phyloP scores from a whole-genome alignment of 2,888 invertebrate species.

The Lordiphosa fenestrarum region DNA sequence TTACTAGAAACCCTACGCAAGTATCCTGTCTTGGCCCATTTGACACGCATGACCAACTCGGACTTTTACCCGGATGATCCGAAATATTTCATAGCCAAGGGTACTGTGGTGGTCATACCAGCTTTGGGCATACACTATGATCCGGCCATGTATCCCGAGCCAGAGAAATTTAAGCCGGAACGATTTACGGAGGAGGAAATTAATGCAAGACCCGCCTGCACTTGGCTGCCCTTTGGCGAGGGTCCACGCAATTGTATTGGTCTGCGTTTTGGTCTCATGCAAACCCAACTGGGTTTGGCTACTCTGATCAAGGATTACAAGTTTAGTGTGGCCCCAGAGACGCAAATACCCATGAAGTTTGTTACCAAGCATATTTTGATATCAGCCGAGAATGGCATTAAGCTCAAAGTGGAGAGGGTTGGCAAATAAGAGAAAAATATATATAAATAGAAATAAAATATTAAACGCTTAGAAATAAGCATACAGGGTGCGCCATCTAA shows the following conservation, averaged over 20 bases:
- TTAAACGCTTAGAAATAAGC: no score
- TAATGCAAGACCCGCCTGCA: conserved; percentile 79
- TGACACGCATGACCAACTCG: conserved; percentile 31
- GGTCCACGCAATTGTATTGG: conserved; percentile 78
- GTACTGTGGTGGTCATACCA: conserved; percentile 74
- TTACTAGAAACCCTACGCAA: conserved; percentile 83
- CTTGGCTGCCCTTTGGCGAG: conserved; percentile 77
- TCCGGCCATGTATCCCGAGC: conserved; percentile 81
- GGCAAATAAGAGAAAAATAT: conserved; percentile 7
- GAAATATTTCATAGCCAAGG: conserved; percentile 81
- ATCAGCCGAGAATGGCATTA: conserved; percentile 57
- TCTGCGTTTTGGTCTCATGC: conserved; percentile 74
- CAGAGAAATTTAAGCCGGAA: conserved; percentile 84
- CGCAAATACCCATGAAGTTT: conserved; percentile 53
- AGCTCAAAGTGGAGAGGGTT: conserved; percentile 50
- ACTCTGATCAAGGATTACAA: conserved; percentile 53
- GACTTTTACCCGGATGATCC: conserved; percentile 63
- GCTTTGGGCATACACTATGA: conserved; percentile 82
- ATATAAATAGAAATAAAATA: no score
- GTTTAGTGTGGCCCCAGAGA: conserved; percentile 49
- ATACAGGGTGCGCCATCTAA: no score
- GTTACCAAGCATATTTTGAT: conserved; percentile 45
- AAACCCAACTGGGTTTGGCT: conserved; percentile 63
- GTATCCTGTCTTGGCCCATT: conserved; percentile 81
- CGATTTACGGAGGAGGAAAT: conserved; percentile 83